Evolutionary conservation across 2,888 invertebrate species (phyloP).

Genomic region (Chrysomela aeneicollis): DNA sequence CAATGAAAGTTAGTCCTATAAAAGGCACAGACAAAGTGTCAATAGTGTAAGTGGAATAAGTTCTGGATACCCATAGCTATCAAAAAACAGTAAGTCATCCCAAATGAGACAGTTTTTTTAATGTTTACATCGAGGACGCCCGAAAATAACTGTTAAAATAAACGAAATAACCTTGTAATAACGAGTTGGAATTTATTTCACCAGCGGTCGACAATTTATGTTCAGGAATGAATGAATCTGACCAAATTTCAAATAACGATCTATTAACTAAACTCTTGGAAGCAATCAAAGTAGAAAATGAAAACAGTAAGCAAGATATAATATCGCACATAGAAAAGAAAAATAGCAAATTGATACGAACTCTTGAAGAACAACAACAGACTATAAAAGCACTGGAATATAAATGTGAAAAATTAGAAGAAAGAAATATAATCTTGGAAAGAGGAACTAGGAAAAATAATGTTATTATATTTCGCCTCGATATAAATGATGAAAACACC

Average conservation of each 20-base stretch:
- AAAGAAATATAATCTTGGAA: constrained; percentile 9
- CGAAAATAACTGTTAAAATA: constrained; percentile 4
- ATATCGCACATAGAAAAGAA: constrained; percentile 15
- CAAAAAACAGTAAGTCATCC: constrained; percentile 12
- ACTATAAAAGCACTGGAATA: constrained; percentile 7
- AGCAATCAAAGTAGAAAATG: constrained; percentile 1
- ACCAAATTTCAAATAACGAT: constrained; percentile 16
- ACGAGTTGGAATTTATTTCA: constrained; percentile 3
- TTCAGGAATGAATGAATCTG: constrained; percentile 12
- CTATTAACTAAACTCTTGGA: constrained; percentile 2
- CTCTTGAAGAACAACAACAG: constrained; percentile 6
- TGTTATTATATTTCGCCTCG: constrained; percentile 13
- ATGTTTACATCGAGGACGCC: constrained; percentile 6
- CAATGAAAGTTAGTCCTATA: too few species aligned
- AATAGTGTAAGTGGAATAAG: constrained; percentile 1
- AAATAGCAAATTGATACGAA: constrained; percentile 6
- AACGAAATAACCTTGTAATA: constrained; percentile 11
- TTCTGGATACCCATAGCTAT: constrained; percentile 11
- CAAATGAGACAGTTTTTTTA: background rate
- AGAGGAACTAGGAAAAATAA: constrained; percentile 12
- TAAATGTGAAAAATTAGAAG: constrained; percentile 12
- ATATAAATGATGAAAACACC: constrained; percentile 8
- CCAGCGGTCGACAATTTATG: constrained; percentile 6
- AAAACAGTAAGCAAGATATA: background rate
- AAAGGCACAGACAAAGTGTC: too few species aligned